phyloP scores from a whole-genome alignment of 1,140 invertebrate genomes.

The Andrena cerasifolii region DNA sequence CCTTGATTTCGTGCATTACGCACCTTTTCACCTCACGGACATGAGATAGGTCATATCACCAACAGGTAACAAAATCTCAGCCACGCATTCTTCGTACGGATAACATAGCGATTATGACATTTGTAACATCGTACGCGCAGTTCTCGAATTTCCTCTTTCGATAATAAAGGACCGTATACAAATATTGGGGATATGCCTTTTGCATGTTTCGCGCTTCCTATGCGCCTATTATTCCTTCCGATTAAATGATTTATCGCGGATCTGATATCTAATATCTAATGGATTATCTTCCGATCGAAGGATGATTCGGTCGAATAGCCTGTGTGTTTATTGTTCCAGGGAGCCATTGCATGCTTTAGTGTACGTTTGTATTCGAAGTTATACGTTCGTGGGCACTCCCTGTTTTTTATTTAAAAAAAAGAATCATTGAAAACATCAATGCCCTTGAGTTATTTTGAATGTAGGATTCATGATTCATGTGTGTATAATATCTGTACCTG shows the following conservation, averaged over 20 bases:
- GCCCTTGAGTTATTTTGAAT: too few relatives aligned
- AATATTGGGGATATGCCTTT: constrained; percentile 5
- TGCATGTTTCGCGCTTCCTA: constrained; percentile 4
- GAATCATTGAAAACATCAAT: constrained; percentile 2
- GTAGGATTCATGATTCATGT: too few relatives aligned
- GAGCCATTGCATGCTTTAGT: neutral
- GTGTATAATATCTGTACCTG: too few relatives aligned
- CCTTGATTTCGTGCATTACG: constrained; percentile 67
- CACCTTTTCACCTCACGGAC: constrained; percentile 58
- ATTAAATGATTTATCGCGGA: neutral
- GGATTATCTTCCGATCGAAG: neutral
- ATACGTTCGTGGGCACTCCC: constrained; percentile 9
- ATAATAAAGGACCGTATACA: constrained; percentile 6
- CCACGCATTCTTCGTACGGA: neutral
- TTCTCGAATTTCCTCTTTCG: neutral
- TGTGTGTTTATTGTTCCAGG: neutral
- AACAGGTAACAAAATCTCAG: constrained; percentile 54
- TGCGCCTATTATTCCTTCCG: neutral
- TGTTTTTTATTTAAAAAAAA: constrained; percentile 27
- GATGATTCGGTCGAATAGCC: neutral
- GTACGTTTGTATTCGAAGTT: constrained; percentile 8
- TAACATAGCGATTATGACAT: neutral
- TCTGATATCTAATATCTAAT: neutral
- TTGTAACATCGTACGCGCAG: neutral
- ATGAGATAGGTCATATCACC: constrained; percentile 59